phyloP scores from a whole-genome alignment of 1,140 invertebrate species.

The Thaumetopoea pityocampa region DNA sequence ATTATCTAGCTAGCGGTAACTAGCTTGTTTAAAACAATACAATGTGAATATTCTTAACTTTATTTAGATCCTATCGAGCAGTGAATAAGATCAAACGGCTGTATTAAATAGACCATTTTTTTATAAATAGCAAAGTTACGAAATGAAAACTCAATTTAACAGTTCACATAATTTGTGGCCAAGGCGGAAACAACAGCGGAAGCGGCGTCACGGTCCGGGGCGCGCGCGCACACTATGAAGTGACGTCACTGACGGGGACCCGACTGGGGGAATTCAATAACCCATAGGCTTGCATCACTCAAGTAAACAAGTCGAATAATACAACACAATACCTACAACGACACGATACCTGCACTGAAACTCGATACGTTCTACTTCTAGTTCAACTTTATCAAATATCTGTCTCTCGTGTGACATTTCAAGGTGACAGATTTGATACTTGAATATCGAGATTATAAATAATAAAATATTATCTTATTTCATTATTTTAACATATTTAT shows the following conservation, averaged over 20 bases:
- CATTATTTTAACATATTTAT: too few species aligned
- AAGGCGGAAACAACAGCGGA: slow-evolving; percentile 63
- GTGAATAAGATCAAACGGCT: too few species aligned
- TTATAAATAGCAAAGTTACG: slow-evolving; percentile 16
- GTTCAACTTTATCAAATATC: slow-evolving; percentile 28
- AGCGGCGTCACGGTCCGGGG: slow-evolving; percentile 56
- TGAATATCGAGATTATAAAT: too few species aligned
- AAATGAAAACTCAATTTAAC: slow-evolving; percentile 40
- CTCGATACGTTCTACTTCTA: slow-evolving; percentile 21
- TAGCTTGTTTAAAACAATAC: too few species aligned
- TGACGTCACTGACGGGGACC: slow-evolving; percentile 44
- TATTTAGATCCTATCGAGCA: too few species aligned
- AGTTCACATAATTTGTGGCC: slow-evolving; percentile 49
- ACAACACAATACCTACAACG: slow-evolving; percentile 9
- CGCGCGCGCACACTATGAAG: slow-evolving; percentile 41
- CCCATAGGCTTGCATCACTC: too few species aligned
- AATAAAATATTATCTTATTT: too few species aligned
- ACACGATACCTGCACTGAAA: slow-evolving; percentile 9
- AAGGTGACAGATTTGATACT: slow-evolving; percentile 26
- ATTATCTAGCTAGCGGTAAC: too few species aligned
- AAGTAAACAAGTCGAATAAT: slow-evolving; percentile 8
- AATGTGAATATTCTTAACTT: too few species aligned
- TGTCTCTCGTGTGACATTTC: slow-evolving; percentile 28
- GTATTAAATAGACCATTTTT: too few species aligned
- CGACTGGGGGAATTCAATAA: too few species aligned